A percentile compares a stretch with the other conserved stretches of the same genome.
These are phyloP conservation scores for Dascyllus trimaculatus DNA, from an alignment of 2,113 vertebrate genomes.

Conservation along the genomic window DNA sequence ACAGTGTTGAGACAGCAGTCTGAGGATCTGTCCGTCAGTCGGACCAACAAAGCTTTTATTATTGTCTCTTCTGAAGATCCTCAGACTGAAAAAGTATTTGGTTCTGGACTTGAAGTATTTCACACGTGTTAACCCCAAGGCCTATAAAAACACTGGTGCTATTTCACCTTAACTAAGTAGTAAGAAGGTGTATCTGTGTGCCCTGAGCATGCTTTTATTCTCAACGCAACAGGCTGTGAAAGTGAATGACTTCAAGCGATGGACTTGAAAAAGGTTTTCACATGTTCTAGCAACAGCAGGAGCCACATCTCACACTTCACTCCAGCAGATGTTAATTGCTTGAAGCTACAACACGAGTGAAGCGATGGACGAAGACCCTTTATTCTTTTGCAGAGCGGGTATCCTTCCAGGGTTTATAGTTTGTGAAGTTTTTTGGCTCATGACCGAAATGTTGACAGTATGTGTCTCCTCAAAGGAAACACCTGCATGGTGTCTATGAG, in stretches of 20 bases:
- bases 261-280: conserved; percentile 32
- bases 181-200: conserved; percentile 32
- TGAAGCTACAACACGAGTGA: conserved; percentile 20
- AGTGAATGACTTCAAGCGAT: conserved; percentile 41
- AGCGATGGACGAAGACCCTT: conserved; percentile 17
- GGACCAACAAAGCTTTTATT: background rate
- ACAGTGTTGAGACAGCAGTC: conserved; percentile 37
- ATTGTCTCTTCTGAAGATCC: conserved; percentile 11
- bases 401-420: conserved; percentile 43
- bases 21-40: conserved; percentile 24
- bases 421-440: conserved; percentile 40
- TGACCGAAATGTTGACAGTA: conserved; percentile 68
- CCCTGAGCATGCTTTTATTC: conserved; percentile 40
- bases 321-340: conserved; percentile 44
- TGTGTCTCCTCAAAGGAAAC: conserved; percentile 65
- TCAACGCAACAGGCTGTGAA: conserved; percentile 46
- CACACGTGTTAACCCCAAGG: conserved; percentile 32
- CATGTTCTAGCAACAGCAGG: conserved; percentile 39
- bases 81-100: conserved; percentile 13
- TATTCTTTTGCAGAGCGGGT: conserved; percentile 9
- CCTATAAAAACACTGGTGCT: conserved; percentile 37
- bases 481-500: conserved; percentile 62
- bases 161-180: conserved; percentile 18
- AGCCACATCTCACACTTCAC: conserved; percentile 22
- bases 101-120: conserved; percentile 45